Evolutionary conservation across 1,140 invertebrate genomes (phyloP), one percentile per base, ranked within the genome.

Genomic region (Drosophila lacertosa): DNA sequence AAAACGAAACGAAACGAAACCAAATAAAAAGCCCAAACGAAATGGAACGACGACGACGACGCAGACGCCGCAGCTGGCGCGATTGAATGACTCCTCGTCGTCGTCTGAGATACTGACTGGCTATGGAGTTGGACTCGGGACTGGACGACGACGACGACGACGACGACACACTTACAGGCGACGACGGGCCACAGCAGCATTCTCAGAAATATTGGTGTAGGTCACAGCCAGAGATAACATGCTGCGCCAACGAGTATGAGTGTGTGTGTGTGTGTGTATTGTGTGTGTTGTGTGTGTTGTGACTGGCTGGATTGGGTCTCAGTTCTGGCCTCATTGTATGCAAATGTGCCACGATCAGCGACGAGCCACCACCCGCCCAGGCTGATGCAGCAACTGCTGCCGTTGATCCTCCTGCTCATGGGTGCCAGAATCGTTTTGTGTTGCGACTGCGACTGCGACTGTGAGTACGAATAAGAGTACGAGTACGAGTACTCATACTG

Each of bases 161-260:
- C 82, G 60, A 86, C 82, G 82, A 89, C 83, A 88, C 81, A 84
- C 81, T 84, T 84, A 86, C 82, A 84, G 81, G 82, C 81, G 81
- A 86, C 82, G 82, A 88, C 82, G 78, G 72, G 72, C 70, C 67
- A 82, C 78, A 83, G 78, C 79, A 91, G 81, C 84, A 91, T 91
- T 91, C 90, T 86, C 77, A 89, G 90, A 91, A 91, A 91, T 91
- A 91, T 91, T 91, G 90, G 90, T 91, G 90, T 91, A 91, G 90
- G 90, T 91, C 90, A 91, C 90, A 91, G 89, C 75, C 75, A 89
- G 77, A 91, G 88, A 91, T 91, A 91, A 91, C 89, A 90, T 90
- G 90, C 75, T 75, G 71, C 62, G 84, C 75, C 73, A 13, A 32
- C 20, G 42, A 45, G 35, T 55, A 33, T 51, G 53, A 16, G 58